Evolutionary conservation across 2,888 invertebrate species (phyloP).

Genomic region (Agrotis clavis): DNA sequence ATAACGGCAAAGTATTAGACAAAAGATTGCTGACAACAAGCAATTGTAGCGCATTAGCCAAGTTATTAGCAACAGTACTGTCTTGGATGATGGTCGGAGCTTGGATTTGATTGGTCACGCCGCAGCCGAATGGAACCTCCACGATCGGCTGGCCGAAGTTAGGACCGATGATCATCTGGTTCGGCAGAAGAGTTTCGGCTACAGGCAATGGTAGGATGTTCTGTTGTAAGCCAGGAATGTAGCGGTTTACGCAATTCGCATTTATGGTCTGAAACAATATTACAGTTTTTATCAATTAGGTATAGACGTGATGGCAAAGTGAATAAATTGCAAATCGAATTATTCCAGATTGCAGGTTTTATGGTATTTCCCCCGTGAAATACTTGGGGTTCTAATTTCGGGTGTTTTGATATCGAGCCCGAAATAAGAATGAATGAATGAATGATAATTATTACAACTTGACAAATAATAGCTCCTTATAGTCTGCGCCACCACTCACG

Average conservation of each 20-base stretch:
- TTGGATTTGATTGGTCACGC: slow-evolving; percentile 64
- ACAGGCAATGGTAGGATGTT: slow-evolving; percentile 57
- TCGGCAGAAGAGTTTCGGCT: slow-evolving; percentile 66
- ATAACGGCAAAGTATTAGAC: slow-evolving; percentile 78
- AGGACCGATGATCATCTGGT: slow-evolving; percentile 67
- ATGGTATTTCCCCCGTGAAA: too few species aligned
- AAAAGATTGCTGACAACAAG: slow-evolving; percentile 83
- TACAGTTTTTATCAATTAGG: too few species aligned
- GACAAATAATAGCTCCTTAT: too few species aligned
- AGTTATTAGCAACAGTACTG: slow-evolving; percentile 81
- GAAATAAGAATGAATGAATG: too few species aligned
- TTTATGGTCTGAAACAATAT: slow-evolving; percentile 75
- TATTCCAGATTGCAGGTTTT: too few species aligned
- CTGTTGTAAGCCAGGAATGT: slow-evolving; percentile 67
- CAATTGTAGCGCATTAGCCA: slow-evolving; percentile 83
- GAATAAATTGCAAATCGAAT: too few species aligned
- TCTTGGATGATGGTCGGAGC: slow-evolving; percentile 79
- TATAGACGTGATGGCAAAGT: too few species aligned
- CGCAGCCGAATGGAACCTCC: slow-evolving; percentile 63
- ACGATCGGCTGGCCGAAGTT: slow-evolving; percentile 54
- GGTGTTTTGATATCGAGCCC: too few species aligned
- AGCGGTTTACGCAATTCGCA: slow-evolving; percentile 75
- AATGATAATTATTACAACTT: too few species aligned
- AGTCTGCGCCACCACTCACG: too few species aligned
- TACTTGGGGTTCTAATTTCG: too few species aligned